Percentiles rank a stretch among this genome's conserved stretches.
These are phyloP conservation scores for Mobula hypostoma DNA, from an alignment of 2,113 vertebrate genomes.

Conservation along the genomic window DNA sequence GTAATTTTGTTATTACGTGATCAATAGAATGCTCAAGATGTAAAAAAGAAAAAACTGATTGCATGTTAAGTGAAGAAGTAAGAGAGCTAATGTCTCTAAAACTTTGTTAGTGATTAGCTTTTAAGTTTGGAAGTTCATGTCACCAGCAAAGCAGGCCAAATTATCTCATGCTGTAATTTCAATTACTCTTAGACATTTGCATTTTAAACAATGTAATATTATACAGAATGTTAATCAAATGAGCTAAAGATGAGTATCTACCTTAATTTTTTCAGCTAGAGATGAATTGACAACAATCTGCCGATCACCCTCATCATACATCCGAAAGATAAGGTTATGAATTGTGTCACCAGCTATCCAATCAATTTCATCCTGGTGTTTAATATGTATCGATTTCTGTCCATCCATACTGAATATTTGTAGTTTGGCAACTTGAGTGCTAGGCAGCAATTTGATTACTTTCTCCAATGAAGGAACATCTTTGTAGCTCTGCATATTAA, in stretches of 20 bases:
- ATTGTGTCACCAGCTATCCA: conserved; percentile 74
- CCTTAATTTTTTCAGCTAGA: conserved; percentile 74
- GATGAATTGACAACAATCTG: conserved; percentile 61
- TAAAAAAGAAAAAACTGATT: neutral
- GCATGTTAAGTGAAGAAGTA: neutral
- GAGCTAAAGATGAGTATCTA: conserved; percentile 44
- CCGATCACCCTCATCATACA: conserved; percentile 78
- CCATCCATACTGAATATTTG: conserved; percentile 63
- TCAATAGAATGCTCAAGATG: neutral
- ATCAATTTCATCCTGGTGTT: conserved; percentile 70
- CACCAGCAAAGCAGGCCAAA: neutral
- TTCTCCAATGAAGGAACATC: conserved; percentile 59
- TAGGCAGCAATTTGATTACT: conserved; percentile 71
- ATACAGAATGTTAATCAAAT: neutral
- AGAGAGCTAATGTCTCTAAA: neutral
- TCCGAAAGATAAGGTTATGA: conserved; percentile 70
- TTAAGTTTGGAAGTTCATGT: too few relatives aligned
- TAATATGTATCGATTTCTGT: conserved; percentile 66
- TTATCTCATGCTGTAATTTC: neutral
- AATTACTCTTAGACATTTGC: neutral
- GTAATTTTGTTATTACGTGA: neutral
- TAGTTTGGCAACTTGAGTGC: conserved; percentile 62
- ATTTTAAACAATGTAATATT: neutral
- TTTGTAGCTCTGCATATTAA: conserved; percentile 59
- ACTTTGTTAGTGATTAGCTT: neutral